Percentiles rank a stretch among this genome's conserved stretches.
These are phyloP conservation scores for Dinoponera quadriceps DNA, from an alignment of 1,140 invertebrate species.

Conservation along the genomic window DNA sequence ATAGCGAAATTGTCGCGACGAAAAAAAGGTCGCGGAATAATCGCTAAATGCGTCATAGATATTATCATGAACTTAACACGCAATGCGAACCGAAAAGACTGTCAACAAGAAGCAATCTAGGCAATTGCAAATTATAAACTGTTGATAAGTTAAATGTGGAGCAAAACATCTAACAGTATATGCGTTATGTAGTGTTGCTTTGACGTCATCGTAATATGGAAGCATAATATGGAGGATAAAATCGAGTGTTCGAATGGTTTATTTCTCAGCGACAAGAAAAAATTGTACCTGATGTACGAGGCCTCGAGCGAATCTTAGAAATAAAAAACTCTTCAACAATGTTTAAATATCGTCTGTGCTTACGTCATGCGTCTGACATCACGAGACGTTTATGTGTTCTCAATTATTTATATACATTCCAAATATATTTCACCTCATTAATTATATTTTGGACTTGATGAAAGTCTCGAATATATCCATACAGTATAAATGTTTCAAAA, in stretches of 20 bases:
- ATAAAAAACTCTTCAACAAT: too few relatives aligned
- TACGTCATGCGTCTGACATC: too few relatives aligned
- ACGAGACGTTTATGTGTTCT: too few relatives aligned
- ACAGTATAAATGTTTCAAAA: too few relatives aligned
- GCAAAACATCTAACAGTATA: slow-evolving; percentile 13
- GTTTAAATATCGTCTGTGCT: too few relatives aligned
- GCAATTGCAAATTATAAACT: not conserved
- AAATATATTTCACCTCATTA: too few relatives aligned
- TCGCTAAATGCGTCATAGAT: slow-evolving; percentile 22
- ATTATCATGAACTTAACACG: slow-evolving; percentile 19
- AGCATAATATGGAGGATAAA: not conserved
- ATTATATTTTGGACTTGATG: too few relatives aligned
- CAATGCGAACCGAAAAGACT: not conserved
- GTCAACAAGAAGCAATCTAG: not conserved
- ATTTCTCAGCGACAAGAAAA: too few relatives aligned
- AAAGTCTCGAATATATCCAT: too few relatives aligned
- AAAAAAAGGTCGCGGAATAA: not conserved
- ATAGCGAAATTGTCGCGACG: not conserved
- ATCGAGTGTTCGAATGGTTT: not conserved
- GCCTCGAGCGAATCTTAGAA: too few relatives aligned
- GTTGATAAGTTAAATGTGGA: slow-evolving; percentile 24
- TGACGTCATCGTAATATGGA: slow-evolving; percentile 29
- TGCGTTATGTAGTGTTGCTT: not conserved
- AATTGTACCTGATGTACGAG: too few relatives aligned
- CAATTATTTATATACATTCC: too few relatives aligned